These are phyloP conservation scores for Psephotus haematonotus DNA, from an alignment of 2,113 vertebrate species.

Conservation along the genomic window DNA sequence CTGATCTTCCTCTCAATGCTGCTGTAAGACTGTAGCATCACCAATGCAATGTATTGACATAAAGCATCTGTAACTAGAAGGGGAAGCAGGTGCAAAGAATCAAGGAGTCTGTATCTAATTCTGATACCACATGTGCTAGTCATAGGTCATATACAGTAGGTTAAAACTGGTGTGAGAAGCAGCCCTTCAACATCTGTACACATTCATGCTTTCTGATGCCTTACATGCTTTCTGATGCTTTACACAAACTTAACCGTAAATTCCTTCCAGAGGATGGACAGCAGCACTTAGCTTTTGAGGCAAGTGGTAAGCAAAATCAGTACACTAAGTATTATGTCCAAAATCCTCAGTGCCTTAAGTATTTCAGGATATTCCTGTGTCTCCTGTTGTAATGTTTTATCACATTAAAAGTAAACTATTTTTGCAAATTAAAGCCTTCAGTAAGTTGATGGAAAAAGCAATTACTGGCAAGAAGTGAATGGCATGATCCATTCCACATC, in stretches of 20 bases:
- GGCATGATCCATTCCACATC: conserved; percentile 57
- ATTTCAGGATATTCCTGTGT: not conserved
- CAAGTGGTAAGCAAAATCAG: not conserved
- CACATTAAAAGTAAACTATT: conserved; percentile 69
- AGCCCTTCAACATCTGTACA: not conserved
- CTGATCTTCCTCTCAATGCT: not conserved
- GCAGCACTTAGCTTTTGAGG: not conserved
- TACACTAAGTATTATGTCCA: not conserved
- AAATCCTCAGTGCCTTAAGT: not conserved
- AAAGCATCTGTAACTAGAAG: not conserved
- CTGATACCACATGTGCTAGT: not conserved
- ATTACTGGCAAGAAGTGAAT: conserved; percentile 62
- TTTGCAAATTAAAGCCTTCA: conserved; percentile 75
- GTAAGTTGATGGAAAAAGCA: conserved; percentile 71
- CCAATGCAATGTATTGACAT: not conserved
- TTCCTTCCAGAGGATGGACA: not conserved
- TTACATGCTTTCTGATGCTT: not conserved
- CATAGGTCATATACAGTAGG: not conserved
- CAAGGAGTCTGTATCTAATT: not conserved
- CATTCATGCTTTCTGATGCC: not conserved
- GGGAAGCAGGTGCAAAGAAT: not conserved
- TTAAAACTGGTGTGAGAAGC: not conserved
- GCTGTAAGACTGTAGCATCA: not conserved
- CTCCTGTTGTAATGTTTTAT: conserved; percentile 55
- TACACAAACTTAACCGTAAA: not conserved